Percentiles rank a stretch among this genome's conserved stretches.
Conservation (phyloP, 2,888 invertebrate species). For the Hirtodrosophila cameraria region DNA sequence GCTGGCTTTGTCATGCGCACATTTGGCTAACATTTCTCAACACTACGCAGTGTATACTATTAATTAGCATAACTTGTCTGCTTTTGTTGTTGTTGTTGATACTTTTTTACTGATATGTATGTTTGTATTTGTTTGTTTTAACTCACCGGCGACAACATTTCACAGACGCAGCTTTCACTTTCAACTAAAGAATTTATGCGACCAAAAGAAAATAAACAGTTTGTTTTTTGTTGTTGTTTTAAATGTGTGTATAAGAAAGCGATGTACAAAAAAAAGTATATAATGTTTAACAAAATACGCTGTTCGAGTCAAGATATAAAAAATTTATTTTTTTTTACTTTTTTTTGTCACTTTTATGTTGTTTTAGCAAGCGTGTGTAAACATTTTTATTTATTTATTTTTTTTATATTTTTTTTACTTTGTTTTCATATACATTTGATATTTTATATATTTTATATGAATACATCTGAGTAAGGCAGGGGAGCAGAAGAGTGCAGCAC, state of each 20-base stretch:
- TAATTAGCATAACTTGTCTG: constrained; percentile 61
- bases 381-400: constrained; percentile 23
- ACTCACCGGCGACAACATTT: constrained; percentile 57
- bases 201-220: constrained; percentile 60
- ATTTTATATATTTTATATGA: constrained; percentile 4
- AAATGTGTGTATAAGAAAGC: constrained; percentile 21
- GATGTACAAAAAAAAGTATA: constrained; percentile 34
- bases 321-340: constrained; percentile 4
- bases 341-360: constrained; percentile 21
- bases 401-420: constrained; percentile 39
- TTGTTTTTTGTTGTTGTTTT: constrained; percentile 11
- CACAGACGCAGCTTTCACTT: constrained; percentile 67
- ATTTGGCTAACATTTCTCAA: constrained; percentile 29
- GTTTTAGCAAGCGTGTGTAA: constrained; percentile 17
- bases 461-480: constrained; percentile 1
- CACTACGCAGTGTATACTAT: constrained; percentile 3
- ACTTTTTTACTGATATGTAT: constrained; percentile 18
- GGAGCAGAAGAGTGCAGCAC: constrained; percentile 18
- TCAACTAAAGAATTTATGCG: constrained; percentile 63
- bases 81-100: constrained; percentile 3
- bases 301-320: constrained; percentile 14
- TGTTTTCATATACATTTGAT: constrained; percentile 38
- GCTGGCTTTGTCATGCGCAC: constrained; percentile 20
- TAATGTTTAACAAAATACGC: constrained; percentile 9
- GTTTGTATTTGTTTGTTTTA: constrained; percentile 16